Evolutionary conservation across 2,888 invertebrate genomes (phyloP).

Genomic region (Epistrophe eligans): DNA sequence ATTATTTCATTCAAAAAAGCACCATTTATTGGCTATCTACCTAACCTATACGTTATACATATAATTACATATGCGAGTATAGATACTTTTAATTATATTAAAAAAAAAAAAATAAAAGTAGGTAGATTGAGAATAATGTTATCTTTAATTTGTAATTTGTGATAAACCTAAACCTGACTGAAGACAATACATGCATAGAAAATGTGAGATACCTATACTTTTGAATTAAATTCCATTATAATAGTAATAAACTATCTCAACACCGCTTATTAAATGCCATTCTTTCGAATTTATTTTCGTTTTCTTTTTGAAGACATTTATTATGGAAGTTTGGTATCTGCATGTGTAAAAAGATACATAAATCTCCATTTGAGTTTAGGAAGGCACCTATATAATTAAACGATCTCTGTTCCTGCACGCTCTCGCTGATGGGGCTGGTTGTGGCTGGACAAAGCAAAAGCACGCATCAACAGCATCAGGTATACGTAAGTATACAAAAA

Average conservation of each 20-base stretch:
- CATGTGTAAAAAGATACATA: conserved; percentile 63
- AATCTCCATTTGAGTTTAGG: conserved; percentile 54
- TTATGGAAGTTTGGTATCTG: conserved; percentile 12
- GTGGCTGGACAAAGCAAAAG: background rate
- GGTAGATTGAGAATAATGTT: background rate
- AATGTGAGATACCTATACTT: background rate
- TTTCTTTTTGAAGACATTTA: conserved; percentile 12
- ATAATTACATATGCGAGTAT: too few species aligned
- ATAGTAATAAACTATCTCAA: conserved; percentile 31
- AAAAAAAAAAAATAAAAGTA: background rate
- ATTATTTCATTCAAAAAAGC: background rate
- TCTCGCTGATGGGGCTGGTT: background rate
- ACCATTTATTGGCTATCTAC: background rate
- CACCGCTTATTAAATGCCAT: conserved; percentile 44
- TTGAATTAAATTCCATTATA: conserved; percentile 12
- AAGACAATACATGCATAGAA: background rate
- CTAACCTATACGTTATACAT: too few species aligned
- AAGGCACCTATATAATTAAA: conserved; percentile 58
- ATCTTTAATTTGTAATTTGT: background rate
- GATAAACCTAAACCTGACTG: background rate
- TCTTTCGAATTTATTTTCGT: conserved; percentile 19
- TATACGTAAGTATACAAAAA: background rate
- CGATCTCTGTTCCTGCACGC: conserved; percentile 35
- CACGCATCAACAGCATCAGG: background rate
- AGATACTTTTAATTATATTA: background rate